A percentile compares a stretch with the other conserved stretches of the same genome.
Evolutionary conservation across 2,797 vertebrate species (phyloP).

Genomic region (Dendrocincla fuliginosa): DNA sequence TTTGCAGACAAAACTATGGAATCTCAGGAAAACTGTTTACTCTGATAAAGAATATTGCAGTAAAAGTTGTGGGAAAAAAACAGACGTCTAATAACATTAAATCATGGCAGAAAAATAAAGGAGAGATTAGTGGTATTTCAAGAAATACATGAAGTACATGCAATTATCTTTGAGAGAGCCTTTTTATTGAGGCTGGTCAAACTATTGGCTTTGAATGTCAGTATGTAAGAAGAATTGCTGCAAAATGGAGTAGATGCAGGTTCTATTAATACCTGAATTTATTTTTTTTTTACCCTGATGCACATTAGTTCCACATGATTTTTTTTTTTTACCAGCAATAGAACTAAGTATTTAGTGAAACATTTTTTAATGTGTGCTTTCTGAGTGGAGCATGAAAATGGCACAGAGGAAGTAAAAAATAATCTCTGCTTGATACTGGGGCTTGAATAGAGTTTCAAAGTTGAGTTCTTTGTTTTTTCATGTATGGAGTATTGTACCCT

Average conservation of each 20-base stretch:
- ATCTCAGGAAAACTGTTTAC: neutral
- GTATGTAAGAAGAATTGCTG: neutral
- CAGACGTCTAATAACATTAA: neutral
- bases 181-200: neutral
- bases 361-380: neutral
- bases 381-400: neutral
- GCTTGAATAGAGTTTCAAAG: slow-evolving; percentile 2
- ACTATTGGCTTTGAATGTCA: neutral
- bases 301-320: neutral
- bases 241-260: neutral
- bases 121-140: neutral
- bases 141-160: neutral
- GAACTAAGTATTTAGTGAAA: neutral
- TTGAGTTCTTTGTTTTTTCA: slow-evolving; percentile 8
- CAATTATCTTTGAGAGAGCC: neutral
- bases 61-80: neutral
- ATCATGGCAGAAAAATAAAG: slow-evolving; percentile 5
- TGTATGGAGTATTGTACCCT: neutral
- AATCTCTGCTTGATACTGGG: neutral
- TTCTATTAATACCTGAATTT: neutral
- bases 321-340: neutral
- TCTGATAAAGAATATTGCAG: neutral
- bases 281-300: neutral
- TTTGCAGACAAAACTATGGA: neutral
- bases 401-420: neutral